Conservation (phyloP, 2,797 vertebrate species). For the Steatocranus sp. region DNA sequence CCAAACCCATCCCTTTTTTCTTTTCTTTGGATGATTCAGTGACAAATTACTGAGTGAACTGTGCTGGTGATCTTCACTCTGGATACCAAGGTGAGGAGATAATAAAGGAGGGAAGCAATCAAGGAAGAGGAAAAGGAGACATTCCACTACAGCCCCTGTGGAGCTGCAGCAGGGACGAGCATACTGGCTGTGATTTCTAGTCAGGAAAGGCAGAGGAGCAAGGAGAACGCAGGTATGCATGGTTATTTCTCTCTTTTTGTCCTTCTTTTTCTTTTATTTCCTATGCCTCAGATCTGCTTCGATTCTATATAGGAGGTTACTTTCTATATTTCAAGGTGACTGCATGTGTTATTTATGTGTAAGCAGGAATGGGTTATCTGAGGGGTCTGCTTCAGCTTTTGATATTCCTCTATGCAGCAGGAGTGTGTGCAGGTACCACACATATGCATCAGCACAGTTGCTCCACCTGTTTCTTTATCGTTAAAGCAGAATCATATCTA, state of each 20-base stretch:
- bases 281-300: background rate
- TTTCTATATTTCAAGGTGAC: conserved; percentile 16
- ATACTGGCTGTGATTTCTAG: conserved; percentile 40
- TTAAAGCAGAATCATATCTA: background rate
- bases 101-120: conserved; percentile 26
- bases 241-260: conserved; percentile 37
- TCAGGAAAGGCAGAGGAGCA: conserved; percentile 20
- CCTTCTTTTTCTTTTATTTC: conserved; percentile 25
- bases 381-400: conserved; percentile 48
- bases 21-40: conserved; percentile 6
- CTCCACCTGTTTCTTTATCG: background rate
- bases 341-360: conserved; percentile 50
- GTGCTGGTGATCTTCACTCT: background rate
- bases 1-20: background rate
- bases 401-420: conserved; percentile 44
- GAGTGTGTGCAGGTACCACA: conserved; percentile 53
- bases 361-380: conserved; percentile 60
- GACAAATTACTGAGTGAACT: conserved; percentile 1
- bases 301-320: background rate
- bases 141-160: conserved; percentile 42
- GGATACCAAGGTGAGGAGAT: conserved; percentile 30
- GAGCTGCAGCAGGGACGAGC: conserved; percentile 33
- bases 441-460: background rate
- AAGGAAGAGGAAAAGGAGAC: conserved; percentile 13
- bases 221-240: conserved; percentile 52